Percentiles rank a stretch among this genome's conserved stretches.
Conservation (phyloP, 2,113 vertebrate species). For the Pandion haliaetus region DNA sequence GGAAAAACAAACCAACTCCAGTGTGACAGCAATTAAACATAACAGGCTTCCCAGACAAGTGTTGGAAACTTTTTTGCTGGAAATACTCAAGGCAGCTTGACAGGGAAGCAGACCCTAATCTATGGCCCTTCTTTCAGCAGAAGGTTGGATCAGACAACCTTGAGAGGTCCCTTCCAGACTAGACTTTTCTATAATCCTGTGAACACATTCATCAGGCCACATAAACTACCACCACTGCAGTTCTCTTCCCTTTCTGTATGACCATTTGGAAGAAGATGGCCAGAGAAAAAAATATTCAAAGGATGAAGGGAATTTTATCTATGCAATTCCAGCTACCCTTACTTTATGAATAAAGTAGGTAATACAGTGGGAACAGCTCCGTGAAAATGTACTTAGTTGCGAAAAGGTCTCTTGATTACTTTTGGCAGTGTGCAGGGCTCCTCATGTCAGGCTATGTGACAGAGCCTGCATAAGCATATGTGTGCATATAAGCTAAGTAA, state of each 20-base stretch:
- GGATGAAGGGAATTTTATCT: not conserved
- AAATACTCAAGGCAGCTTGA: not conserved
- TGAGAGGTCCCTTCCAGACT: not conserved
- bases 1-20: not conserved
- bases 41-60: not conserved
- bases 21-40: not conserved
- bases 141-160: not conserved
- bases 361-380: not conserved
- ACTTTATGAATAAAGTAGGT: fast-evolving
- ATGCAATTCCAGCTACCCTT: not conserved
- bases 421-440: not conserved
- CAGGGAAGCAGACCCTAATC: not conserved
- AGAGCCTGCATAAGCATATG: not conserved
- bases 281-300: not conserved
- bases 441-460: not conserved
- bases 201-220: not conserved
- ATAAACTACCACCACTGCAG: fast-evolving
- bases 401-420: not conserved
- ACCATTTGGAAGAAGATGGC: not conserved
- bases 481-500: fast-evolving
- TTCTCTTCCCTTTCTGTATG: not conserved
- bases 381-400: not conserved
- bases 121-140: not conserved
- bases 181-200: not conserved
- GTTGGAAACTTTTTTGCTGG: not conserved